Evolutionary conservation across 1,140 invertebrate genomes (phyloP), one percentile per base, ranked within the genome.

Genomic region (Pogonognathellus flavescens): DNA sequence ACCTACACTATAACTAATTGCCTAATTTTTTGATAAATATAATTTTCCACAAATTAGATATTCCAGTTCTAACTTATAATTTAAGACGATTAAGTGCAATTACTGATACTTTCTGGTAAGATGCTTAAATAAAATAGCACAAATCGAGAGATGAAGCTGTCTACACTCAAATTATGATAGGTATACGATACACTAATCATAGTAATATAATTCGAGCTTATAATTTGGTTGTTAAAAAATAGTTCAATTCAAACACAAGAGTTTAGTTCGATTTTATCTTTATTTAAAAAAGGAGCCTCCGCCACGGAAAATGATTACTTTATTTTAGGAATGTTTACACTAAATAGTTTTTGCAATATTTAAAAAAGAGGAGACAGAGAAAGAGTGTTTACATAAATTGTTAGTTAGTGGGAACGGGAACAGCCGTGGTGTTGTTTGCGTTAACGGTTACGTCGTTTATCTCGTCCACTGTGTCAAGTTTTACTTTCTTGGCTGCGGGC

Each of bases 331-430:
- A 82, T 82, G 81, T 82, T 82, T 82, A 82, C 81, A 82, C 81
- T 82, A 82, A 82, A 82, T 82, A 82, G 81, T 57, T 82, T 82
- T 82, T 82, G 81, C 55, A 82, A 82, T 59, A 59, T 82, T 82
- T 60, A 82, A 82, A 82, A 82, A 82, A 82, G 53, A 49, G n/a
- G 57, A 60, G 57, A 82, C 31, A 62, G 57, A 57, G 11, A 81
- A 81, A 59, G 53, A 41, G 80, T 55, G 76, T 55, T 81, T 57
- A 59, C 18, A 55, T 81, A 53, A 81, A 25, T 81, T 81, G 53
- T 81, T 57, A 55, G 25, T 57, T 53, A 25, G 50, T 55, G 50
- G 53, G 80, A 16, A 81, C 80, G 50, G 53, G 80, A 16, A 81
- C 80, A 25, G 80, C 53, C 18, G 80, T 81, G 80, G 50, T 18